phyloP scores from a whole-genome alignment of 1,140 invertebrate genomes.

The Agrypnia vestita region DNA sequence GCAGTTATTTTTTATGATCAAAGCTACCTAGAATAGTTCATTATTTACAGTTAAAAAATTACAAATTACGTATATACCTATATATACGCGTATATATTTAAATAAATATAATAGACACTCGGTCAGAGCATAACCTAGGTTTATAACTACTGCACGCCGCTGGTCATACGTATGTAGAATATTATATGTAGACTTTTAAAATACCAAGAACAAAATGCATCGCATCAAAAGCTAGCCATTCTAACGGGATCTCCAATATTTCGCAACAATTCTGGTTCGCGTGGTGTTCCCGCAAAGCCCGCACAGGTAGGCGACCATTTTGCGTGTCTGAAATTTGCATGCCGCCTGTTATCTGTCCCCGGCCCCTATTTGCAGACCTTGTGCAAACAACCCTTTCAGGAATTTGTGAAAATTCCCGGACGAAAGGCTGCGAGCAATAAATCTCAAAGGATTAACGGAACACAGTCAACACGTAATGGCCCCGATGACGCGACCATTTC shows the following conservation, averaged over 20 bases:
- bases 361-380: slow-evolving; percentile 9
- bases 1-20: no score
- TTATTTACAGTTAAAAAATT: no score
- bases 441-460: slow-evolving; percentile 40
- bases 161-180: no score
- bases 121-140: no score
- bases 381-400: slow-evolving; percentile 39
- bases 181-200: no score
- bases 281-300: neutral
- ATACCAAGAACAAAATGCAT: no score
- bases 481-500: neutral
- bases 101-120: no score
- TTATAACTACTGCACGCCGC: no score
- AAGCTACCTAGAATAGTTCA: no score
- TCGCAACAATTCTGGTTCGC: neutral
- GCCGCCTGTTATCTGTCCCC: slow-evolving; percentile 31
- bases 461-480: slow-evolving; percentile 22
- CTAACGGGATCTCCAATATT: neutral
- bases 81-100: no score
- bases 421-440: slow-evolving; percentile 28
- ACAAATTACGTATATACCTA: no score
- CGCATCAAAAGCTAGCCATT: no score
- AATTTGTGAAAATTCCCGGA: slow-evolving; percentile 18
- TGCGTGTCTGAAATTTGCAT: slow-evolving; percentile 31
- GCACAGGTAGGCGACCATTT: slow-evolving; percentile 8